Percentiles rank a stretch among this genome's conserved stretches.
Conservation (phyloP, 2,797 vertebrate species). For the Euthynnus affinis region DNA sequence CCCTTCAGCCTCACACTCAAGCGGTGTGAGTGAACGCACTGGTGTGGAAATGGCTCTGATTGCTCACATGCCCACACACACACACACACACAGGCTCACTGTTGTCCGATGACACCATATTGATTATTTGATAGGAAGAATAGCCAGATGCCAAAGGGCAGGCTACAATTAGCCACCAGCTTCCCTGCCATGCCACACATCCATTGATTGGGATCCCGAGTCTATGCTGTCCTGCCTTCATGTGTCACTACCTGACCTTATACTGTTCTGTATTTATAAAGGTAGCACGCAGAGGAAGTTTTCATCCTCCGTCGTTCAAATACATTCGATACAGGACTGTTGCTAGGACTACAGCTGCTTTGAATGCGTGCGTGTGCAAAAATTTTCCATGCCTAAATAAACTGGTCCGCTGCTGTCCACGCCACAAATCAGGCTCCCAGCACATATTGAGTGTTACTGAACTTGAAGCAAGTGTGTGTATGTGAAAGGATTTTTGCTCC, state of each 20-base stretch:
- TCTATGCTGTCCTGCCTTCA: not conserved
- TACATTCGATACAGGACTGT: constrained; percentile 20
- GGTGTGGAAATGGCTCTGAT: constrained; percentile 53
- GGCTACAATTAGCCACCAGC: constrained; percentile 46
- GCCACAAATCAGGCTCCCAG: constrained; percentile 9
- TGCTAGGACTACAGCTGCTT: constrained; percentile 15
- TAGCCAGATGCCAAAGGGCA: constrained; percentile 51
- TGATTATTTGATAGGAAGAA: constrained; percentile 63
- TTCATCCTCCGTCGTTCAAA: not conserved
- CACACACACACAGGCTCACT: constrained; percentile 24
- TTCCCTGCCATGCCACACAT: constrained; percentile 7
- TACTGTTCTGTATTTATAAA: constrained; percentile 6
- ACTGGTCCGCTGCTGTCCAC: not conserved
- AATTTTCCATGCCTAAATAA: not conserved
- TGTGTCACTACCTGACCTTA: not conserved
- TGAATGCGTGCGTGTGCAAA: not conserved
- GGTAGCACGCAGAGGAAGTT: not conserved
- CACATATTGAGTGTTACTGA: constrained; percentile 9
- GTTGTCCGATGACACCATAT: constrained; percentile 58
- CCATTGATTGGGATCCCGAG: constrained; percentile 27
- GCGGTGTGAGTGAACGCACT: constrained; percentile 5
- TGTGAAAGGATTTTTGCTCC: constrained; percentile 24
- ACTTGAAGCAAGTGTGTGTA: constrained; percentile 4
- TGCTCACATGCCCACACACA: constrained; percentile 28
- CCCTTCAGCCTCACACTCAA: not conserved